Conservation (phyloP, 1,140 invertebrate genomes). For the Halyomorpha halys region DNA sequence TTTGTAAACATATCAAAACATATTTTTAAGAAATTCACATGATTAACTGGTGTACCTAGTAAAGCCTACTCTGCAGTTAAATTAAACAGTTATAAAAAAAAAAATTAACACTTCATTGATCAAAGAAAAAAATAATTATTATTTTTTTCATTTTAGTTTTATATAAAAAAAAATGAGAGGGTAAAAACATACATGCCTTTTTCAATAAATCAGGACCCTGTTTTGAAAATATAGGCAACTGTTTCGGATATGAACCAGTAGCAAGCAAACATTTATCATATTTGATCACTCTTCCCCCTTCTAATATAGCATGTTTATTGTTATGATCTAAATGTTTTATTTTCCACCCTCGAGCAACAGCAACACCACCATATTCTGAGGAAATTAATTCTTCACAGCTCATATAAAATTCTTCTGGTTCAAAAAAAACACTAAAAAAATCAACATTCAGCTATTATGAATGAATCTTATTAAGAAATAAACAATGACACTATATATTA, state of each 20-base stretch:
- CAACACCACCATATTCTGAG: slow-evolving; percentile 67
- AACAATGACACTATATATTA: neutral
- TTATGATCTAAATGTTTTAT: slow-evolving; percentile 64
- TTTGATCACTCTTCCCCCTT: slow-evolving; percentile 60
- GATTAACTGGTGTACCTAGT: too few relatives aligned
- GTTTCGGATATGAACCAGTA: slow-evolving; percentile 65
- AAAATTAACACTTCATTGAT: too few relatives aligned
- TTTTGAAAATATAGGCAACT: slow-evolving; percentile 54
- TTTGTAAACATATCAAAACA: too few relatives aligned
- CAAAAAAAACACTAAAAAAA: slow-evolving; percentile 60
- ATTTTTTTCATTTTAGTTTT: too few relatives aligned
- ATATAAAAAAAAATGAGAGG: too few relatives aligned
- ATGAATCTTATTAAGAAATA: neutral
- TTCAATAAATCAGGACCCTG: slow-evolving; percentile 49
- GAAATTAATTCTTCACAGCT: slow-evolving; percentile 37
- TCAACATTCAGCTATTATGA: neutral
- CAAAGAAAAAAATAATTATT: too few relatives aligned
- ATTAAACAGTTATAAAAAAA: too few relatives aligned
- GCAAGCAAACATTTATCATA: slow-evolving; percentile 89
- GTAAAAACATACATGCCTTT: slow-evolving; percentile 33
- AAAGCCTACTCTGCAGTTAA: too few relatives aligned
- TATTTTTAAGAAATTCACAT: too few relatives aligned
- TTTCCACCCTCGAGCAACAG: slow-evolving; percentile 60
- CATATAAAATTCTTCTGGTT: slow-evolving; percentile 70
- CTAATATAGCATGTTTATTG: slow-evolving; percentile 55